phyloP scores from a whole-genome alignment of 2,797 vertebrate species.

The Cephalopachus bancanus region DNA sequence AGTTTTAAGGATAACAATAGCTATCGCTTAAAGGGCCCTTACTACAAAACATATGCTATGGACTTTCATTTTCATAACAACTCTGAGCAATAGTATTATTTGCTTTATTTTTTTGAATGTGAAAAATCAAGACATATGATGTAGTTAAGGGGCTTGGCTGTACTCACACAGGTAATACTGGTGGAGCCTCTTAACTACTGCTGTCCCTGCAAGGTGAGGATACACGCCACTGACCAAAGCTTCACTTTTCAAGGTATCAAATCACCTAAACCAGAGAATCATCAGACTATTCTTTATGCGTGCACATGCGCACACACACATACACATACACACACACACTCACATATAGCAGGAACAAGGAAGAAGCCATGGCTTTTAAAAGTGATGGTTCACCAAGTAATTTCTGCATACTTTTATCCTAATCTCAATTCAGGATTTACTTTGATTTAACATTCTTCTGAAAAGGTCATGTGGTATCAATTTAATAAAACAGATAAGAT shows the following conservation, averaged over 20 bases:
- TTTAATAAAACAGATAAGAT: background rate
- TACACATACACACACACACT: too few relatives aligned
- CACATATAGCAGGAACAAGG: background rate
- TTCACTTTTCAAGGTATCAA: background rate
- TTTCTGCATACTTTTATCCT: background rate
- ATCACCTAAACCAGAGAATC: background rate
- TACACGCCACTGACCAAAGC: background rate
- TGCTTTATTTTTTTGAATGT: background rate
- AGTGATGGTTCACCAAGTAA: background rate
- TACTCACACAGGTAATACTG: background rate
- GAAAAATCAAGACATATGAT: background rate
- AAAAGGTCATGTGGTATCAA: background rate
- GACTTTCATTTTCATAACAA: background rate
- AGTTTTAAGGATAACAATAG: background rate
- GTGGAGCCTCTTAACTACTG: background rate
- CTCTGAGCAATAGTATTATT: background rate
- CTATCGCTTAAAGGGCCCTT: background rate
- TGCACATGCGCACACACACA: too few relatives aligned
- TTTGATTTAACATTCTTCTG: background rate
- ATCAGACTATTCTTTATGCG: background rate
- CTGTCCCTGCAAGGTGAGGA: background rate
- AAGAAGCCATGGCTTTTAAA: background rate
- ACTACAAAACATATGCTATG: background rate
- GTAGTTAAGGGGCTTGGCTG: background rate
- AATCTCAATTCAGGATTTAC: conserved; percentile 25